These are phyloP conservation scores for Oeneis ivallda DNA, from an alignment of 2,888 invertebrate species.

Conservation along the genomic window DNA sequence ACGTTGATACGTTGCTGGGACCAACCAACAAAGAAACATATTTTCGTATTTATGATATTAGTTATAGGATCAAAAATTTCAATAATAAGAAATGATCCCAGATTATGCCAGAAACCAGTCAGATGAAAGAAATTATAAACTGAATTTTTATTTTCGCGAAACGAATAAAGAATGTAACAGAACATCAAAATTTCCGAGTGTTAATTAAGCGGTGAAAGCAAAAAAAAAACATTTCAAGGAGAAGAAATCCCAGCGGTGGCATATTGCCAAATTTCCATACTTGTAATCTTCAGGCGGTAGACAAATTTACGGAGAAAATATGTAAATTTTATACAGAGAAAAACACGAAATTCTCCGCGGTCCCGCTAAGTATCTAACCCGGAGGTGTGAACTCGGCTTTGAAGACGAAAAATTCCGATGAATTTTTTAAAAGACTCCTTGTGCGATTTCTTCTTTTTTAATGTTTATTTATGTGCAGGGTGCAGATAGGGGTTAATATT, in stretches of 20 bases:
- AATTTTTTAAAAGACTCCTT: conserved; percentile 66
- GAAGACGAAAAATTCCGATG: conserved; percentile 49
- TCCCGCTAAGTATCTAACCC: conserved; percentile 53
- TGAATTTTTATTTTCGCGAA: neutral
- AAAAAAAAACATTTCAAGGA: conserved; percentile 32
- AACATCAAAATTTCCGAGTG: conserved; percentile 15
- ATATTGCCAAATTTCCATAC: conserved; percentile 61
- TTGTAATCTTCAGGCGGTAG: conserved; percentile 58
- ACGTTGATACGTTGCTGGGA: no score
- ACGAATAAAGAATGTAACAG: neutral
- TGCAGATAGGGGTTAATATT: conserved; percentile 55
- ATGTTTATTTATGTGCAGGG: conserved; percentile 68
- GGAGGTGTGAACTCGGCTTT: conserved; percentile 57
- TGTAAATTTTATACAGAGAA: conserved; percentile 63
- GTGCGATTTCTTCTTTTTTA: conserved; percentile 60
- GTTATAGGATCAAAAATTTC: no score
- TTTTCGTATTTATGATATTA: no score
- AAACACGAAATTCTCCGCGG: conserved; percentile 50
- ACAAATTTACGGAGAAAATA: conserved; percentile 65
- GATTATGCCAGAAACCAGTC: no score
- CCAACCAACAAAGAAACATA: no score
- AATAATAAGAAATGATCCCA: no score
- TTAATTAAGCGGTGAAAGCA: conserved; percentile 34
- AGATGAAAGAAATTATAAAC: no score
- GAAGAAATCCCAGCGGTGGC: conserved; percentile 46